Conservation (phyloP, 1,140 invertebrate genomes). For the Pseudomyrmex pallidus region DNA sequence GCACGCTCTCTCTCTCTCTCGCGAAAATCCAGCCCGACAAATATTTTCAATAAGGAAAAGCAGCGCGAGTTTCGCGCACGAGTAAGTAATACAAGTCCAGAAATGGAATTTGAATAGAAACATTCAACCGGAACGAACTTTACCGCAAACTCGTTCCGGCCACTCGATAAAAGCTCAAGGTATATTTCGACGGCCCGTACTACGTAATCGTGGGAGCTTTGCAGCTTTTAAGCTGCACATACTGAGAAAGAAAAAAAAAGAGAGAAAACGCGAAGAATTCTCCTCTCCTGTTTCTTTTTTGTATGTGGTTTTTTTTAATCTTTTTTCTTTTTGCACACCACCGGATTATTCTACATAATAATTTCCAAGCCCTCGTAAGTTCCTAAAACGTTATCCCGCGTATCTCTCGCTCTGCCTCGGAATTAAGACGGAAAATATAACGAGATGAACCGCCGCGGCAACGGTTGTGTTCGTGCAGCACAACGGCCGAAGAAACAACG, state of each 20-base stretch:
- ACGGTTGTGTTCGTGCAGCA: constrained; percentile 41
- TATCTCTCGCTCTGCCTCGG: constrained; percentile 42
- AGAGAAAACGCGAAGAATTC: not conserved
- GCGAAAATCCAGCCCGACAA: constrained; percentile 24
- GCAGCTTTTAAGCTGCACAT: constrained; percentile 38
- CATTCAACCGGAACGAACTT: constrained; percentile 46
- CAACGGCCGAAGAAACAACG: constrained; percentile 51
- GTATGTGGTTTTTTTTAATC: not conserved
- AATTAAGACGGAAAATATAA: constrained; percentile 63
- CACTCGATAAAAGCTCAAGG: constrained; percentile 45
- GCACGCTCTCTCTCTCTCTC: not conserved
- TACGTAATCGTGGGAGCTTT: not conserved
- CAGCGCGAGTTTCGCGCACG: constrained; percentile 21
- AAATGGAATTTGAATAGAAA: constrained; percentile 59
- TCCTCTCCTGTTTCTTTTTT: constrained; percentile 4
- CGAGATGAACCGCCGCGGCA: constrained; percentile 51
- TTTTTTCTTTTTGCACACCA: constrained; percentile 4
- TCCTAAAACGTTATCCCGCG: constrained; percentile 35
- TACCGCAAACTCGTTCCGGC: constrained; percentile 29
- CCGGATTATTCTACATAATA: constrained; percentile 53
- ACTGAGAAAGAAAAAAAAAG: not conserved
- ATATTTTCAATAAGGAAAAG: constrained; percentile 44
- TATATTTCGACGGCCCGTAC: constrained; percentile 38
- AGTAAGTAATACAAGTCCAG: constrained; percentile 54
- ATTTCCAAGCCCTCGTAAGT: constrained; percentile 37